These are phyloP conservation scores for Plagiodera versicolora DNA, from an alignment of 2,888 invertebrate species.

Conservation along the genomic window DNA sequence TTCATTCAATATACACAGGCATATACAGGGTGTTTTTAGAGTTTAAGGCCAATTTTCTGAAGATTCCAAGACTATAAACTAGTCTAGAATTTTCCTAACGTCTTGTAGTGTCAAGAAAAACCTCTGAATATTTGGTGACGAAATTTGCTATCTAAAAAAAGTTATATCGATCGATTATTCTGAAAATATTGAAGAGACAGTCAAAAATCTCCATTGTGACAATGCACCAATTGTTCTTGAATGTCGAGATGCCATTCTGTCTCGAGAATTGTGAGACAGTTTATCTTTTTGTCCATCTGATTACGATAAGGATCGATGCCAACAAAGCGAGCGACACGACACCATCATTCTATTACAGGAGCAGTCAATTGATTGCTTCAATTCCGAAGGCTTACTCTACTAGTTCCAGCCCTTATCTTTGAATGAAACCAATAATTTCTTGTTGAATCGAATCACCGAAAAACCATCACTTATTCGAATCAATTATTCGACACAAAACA, in stretches of 20 bases:
- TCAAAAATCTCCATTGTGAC: too few relatives aligned
- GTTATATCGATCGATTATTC: too few relatives aligned
- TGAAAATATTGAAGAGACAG: too few relatives aligned
- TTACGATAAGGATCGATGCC: neutral
- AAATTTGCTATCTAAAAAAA: too few relatives aligned
- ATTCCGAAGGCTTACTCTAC: conserved; percentile 2
- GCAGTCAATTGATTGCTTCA: conserved; percentile 6
- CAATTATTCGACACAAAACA: conserved; percentile 23
- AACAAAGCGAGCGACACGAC: neutral
- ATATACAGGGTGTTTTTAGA: too few relatives aligned
- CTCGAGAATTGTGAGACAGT: neutral
- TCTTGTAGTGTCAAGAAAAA: too few relatives aligned
- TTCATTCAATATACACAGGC: too few relatives aligned
- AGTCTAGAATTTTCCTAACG: too few relatives aligned
- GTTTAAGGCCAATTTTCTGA: too few relatives aligned
- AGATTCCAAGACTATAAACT: too few relatives aligned
- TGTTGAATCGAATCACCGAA: conserved; percentile 10
- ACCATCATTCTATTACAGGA: neutral
- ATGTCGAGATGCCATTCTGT: neutral
- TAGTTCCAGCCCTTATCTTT: conserved; percentile 2
- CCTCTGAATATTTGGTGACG: too few relatives aligned
- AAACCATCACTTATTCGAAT: conserved; percentile 17
- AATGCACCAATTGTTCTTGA: too few relatives aligned
- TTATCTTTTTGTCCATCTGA: neutral
- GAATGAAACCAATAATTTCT: conserved; percentile 12